Evolutionary conservation across 2,797 vertebrate genomes (phyloP).

Genomic region (Setipinna tenuifilis): DNA sequence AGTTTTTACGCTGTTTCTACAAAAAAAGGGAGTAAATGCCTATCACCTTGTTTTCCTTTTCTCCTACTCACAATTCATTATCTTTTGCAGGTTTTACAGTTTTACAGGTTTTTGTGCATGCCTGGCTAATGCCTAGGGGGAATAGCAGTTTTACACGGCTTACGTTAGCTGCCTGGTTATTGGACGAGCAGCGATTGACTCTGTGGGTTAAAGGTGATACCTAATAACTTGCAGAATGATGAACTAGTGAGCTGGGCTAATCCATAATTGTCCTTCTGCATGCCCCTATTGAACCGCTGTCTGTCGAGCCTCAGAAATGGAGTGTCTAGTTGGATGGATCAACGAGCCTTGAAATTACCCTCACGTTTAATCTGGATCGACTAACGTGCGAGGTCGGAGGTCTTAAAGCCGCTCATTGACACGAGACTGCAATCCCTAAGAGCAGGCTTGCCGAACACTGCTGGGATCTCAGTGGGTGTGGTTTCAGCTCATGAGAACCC

Average conservation of each 20-base stretch:
- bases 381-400: neutral
- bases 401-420: neutral
- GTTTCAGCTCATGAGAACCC: neutral
- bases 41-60: neutral
- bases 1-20: neutral
- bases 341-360: slow-evolving; percentile 7
- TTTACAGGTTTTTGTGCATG: neutral
- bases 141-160: neutral
- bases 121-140: neutral
- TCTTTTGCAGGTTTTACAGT: neutral
- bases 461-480: neutral
- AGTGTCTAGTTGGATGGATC: neutral
- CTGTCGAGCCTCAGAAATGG: neutral
- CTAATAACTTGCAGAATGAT: slow-evolving; percentile 9
- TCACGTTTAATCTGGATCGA: neutral
- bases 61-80: neutral
- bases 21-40: neutral
- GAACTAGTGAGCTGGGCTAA: neutral
- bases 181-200: neutral
- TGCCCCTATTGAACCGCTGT: neutral
- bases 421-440: neutral
- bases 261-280: neutral
- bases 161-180: neutral
- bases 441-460: neutral
- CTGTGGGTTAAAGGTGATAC: neutral